Base-by-base conservation (phyloP, 2,888 invertebrate genomes). In the Tenthredo mesomela region DNA sequence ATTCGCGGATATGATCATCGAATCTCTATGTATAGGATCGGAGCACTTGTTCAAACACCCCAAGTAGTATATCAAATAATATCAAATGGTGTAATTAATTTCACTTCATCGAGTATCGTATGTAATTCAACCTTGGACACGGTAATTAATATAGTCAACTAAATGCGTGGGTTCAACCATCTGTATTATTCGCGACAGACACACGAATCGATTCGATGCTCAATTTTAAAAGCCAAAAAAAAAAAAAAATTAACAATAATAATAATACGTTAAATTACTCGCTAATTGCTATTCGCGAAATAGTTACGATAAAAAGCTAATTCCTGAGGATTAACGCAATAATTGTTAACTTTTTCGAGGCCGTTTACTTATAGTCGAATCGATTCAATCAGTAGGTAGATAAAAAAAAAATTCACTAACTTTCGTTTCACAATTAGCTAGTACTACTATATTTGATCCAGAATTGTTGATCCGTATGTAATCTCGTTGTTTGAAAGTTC, bases 401-500 rank as follows among this genome's bases (percentile, higher is more conserved):
- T 2, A 58, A 2, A 21, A 21, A 58, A 6, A 21, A 58, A 2
- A 21, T 58, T 2, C 0, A 21, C n/a, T 33, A 65, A 29, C 1
- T 6, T 21, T 25, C 9, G 25, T 61, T 25, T 2, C 10, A 3
- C 15, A 6, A 67, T 18, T 18, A 21, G 29, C 40, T 4, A 4
- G 10, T 0, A 12, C 12, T 10, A 9, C 21, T 40, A 40, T 40
- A 43, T 43, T n/a, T 73, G n/a, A 25, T 21, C 10, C 9, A 0
- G n/a, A 25, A 21, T 73, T 40, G 73, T 21, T 43, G 15, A 73
- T 43, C 43, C 10, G 40, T 12, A 15, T 12, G 12, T 43, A 73
- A 73, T 73, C 29, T 25, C 21, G 21, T 43, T 73, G 21, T 73
- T 73, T n/a, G 67, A 73, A 73, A 21, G 43, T 73, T 40, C 73